A percentile compares a stretch with the other conserved stretches of the same genome.
phyloP scores from a whole-genome alignment of 2,888 invertebrate genomes.

The Conomelus anceps region DNA sequence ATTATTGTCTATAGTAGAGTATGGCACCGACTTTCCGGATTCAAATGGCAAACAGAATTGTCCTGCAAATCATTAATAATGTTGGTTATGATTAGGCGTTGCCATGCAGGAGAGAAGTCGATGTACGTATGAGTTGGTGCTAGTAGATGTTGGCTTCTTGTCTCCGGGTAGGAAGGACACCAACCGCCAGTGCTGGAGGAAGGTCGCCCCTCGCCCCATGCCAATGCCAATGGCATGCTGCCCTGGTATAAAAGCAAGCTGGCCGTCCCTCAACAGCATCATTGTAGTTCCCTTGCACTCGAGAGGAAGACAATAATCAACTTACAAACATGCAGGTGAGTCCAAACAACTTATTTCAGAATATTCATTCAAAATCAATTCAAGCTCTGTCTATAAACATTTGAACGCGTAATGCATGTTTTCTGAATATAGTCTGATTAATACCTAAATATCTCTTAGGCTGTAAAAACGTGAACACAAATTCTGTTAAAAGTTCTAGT shows the following conservation, averaged over 20 bases:
- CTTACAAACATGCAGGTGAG: conserved; percentile 31
- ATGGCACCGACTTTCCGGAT: neutral
- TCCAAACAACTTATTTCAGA: neutral
- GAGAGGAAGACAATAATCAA: conserved; percentile 29
- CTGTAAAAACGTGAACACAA: no score
- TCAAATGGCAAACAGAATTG: neutral
- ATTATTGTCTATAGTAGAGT: neutral
- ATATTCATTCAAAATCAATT: neutral
- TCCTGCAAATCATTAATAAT: neutral
- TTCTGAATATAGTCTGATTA: no score
- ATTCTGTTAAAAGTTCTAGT: no score
- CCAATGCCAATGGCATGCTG: no score
- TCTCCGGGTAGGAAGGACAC: neutral
- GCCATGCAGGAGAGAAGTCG: neutral
- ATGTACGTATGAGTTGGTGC: no score
- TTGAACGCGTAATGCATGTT: no score
- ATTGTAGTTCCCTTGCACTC: conserved; percentile 32
- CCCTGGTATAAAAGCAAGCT: conserved; percentile 26
- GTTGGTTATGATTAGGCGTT: neutral
- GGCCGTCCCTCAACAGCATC: conserved; percentile 5
- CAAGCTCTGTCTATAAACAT: no score
- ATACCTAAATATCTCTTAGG: no score
- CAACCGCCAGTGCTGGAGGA: conserved; percentile 12
- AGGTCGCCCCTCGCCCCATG: conserved; percentile 4
- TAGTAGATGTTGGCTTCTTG: neutral